These are phyloP conservation scores for Himalopsyche phryganea DNA, from an alignment of 1,140 invertebrate species.

Conservation along the genomic window DNA sequence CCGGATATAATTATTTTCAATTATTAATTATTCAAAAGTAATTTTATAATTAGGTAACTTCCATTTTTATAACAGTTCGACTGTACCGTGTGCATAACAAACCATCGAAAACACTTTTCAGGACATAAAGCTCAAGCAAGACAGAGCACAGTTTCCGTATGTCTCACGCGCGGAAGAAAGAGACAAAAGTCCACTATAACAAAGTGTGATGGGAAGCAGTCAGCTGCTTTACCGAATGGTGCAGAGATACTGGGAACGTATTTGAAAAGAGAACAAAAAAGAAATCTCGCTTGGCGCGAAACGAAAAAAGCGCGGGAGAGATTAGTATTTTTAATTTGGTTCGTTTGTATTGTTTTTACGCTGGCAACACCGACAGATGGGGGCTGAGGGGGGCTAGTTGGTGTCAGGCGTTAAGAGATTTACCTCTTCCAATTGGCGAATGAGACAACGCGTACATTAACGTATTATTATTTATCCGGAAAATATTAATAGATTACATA, in stretches of 20 bases:
- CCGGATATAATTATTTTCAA: no score
- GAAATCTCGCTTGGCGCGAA: slow-evolving; percentile 24
- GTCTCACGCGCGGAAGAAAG: no score
- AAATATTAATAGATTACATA: slow-evolving; percentile 3
- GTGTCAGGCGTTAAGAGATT: slow-evolving; percentile 19
- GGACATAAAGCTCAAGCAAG: slow-evolving; percentile 29
- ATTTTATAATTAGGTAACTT: no score
- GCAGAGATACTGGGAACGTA: slow-evolving; percentile 15
- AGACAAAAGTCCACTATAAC: no score
- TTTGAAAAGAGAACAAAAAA: slow-evolving; percentile 24
- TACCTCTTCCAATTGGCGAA: slow-evolving; percentile 2
- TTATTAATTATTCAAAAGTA: no score
- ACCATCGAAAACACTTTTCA: slow-evolving; percentile 35
- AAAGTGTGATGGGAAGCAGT: slow-evolving; percentile 31
- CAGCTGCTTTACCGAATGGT: slow-evolving; percentile 29
- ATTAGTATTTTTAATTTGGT: slow-evolving; percentile 32
- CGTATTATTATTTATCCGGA: not conserved
- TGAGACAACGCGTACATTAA: not conserved
- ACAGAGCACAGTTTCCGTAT: slow-evolving; percentile 9
- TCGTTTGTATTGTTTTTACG: slow-evolving; percentile 26
- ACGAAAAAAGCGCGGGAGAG: slow-evolving; percentile 18
- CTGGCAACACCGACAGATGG: slow-evolving; percentile 1
- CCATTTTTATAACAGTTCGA: not conserved
- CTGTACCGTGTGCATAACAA: slow-evolving; percentile 32
- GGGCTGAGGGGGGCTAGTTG: slow-evolving; percentile 8